Evolutionary conservation across 2,797 vertebrate genomes (phyloP), one percentile per base, ranked within the genome.

Genomic region (Gouania willdenowi): DNA sequence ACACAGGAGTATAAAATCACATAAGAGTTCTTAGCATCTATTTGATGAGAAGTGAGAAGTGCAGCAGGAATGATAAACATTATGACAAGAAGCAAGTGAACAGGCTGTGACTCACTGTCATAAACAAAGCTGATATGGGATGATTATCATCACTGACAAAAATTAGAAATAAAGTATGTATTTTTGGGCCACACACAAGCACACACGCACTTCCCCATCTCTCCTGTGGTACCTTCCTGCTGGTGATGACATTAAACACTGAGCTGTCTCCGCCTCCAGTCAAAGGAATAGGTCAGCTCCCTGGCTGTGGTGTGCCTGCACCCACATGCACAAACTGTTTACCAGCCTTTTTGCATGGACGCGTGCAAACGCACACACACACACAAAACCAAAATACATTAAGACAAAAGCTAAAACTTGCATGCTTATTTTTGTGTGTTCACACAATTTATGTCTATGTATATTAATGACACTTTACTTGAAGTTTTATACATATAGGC

Each of bases 221-320:
- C 61, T 54, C 58, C 58, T 24, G 52, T 3, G 38, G 57, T 66
- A 62, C 58, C 63, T 72, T 72, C 71, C 71, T 46, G 32, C 71
- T 46, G 32, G 53, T 49, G 65, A 44, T 81, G 81, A 81, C 77
- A 81, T 83, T 84, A 77, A 84, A 81, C 80, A 86, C 41, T 50
- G 34, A 33, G 60, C 55, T 54, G 62, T 62, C 66, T 73, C 65
- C 41, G 17, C 76, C 75, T 80, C 63, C 71, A 74, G 72, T 67
- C 72, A 69, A 57, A 63, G 42, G 78, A 81, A 82, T 82, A 86
- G 83, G 81, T 86, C 80, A 84, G 58, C 45, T 82, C 83, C 78
- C 75, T 35, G 66, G 70, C 68, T 74, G 58, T 60, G 1, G 44
- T 55, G 71, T 57, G 40, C 59, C 57, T 26, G 28, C 47, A 71